Evolutionary conservation across 2,113 vertebrate species (phyloP).

Genomic region (Heptranchias perlo): DNA sequence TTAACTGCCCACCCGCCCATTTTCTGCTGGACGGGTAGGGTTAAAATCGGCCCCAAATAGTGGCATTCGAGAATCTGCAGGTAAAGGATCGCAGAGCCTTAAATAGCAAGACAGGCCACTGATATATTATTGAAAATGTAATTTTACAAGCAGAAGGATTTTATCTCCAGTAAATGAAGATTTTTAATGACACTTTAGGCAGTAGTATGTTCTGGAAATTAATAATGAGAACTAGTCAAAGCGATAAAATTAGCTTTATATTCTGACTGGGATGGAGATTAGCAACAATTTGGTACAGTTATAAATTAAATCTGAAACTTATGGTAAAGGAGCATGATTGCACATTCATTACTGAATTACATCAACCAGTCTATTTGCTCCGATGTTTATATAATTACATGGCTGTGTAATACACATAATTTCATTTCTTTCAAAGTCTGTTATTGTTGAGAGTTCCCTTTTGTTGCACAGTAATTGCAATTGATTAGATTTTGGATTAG

Average conservation of each 20-base stretch:
- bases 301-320: background rate
- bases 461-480: background rate
- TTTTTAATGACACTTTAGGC: background rate
- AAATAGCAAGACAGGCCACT: background rate
- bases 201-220: background rate
- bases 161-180: background rate
- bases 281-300: background rate
- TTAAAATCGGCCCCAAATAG: background rate
- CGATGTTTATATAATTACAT: slow-evolving; percentile 17
- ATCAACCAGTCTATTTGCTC: background rate
- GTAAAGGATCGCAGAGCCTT: background rate
- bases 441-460: background rate
- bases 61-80: background rate
- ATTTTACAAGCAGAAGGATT: background rate
- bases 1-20: background rate
- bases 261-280: background rate
- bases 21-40: background rate
- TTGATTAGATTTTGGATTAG: slow-evolving; percentile 8
- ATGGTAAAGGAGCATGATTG: background rate
- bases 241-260: background rate
- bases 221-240: slow-evolving; percentile 7
- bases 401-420: background rate
- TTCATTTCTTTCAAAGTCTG: slow-evolving; percentile 27
- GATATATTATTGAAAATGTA: background rate
- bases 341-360: slow-evolving; percentile 2